Base-by-base conservation (phyloP, 2,113 vertebrate genomes). In the Bos indicus region DNA sequence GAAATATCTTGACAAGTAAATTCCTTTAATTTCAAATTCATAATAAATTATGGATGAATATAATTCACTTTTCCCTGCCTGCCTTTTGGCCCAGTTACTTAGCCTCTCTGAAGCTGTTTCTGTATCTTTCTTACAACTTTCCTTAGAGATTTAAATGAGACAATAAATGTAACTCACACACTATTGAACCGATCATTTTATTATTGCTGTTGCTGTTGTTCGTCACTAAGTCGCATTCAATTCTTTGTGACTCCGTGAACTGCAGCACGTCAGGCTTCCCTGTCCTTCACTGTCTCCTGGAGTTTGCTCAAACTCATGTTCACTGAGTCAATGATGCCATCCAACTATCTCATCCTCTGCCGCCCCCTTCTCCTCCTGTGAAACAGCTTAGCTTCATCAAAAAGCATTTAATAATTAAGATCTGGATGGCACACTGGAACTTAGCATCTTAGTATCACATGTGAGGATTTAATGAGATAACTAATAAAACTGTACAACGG, bases 1-100 rank as follows among this genome's bases (percentile, higher is more conserved):
- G 60, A 94, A 89, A 62, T 86, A 48, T 33, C 81, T 67, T 51
- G 36, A 36, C 6, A 80, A 92, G 51, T 78, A 78, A 90, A 48
- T 97, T 33, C 23, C 26, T 36, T 59, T 95, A 93, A 84, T 74
- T 91, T 16, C 7, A 85, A 82, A 85, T 86, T 96, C 83, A 91
- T 25, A 56, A 81, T 74, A 85, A 87, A 87, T 90, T 94, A 59
- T 30, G 3, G 16, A 82, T 36, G 14, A 91, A n/a, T 36, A 54
- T 13, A 74, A 81, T 82, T 91, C 30, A 89, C 17, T 85, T 94
- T 52, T 48, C 57, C 43, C 40, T 95, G 56, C 14, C 30, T 74
- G 28, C 2, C 15, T 83, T 81, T 36, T 54, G 25, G 78, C 28
- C 13, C 16, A 51, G 16, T 92, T 86, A 67, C 23, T 83, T 82